A percentile compares a stretch with the other conserved stretches of the same genome.
Conservation (phyloP, 2,888 invertebrate genomes). For the Drosophila merina region DNA sequence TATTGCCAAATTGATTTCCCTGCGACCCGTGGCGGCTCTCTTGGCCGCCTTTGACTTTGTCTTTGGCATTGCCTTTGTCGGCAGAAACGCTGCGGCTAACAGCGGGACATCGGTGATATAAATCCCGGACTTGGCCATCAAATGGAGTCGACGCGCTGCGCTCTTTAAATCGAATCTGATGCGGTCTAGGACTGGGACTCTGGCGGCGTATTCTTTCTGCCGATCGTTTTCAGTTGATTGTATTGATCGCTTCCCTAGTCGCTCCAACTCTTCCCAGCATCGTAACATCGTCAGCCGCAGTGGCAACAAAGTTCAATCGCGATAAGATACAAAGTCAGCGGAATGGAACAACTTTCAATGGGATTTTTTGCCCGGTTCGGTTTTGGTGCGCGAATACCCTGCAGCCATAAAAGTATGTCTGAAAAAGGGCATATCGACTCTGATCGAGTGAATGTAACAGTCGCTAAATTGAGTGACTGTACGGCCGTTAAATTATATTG, state of each 20-base stretch:
- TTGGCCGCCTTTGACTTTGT: constrained; percentile 65
- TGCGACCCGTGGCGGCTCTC: constrained; percentile 50
- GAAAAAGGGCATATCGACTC: constrained; percentile 66
- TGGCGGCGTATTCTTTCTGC: constrained; percentile 35
- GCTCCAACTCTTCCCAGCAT: constrained; percentile 14
- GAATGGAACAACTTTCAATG: constrained; percentile 44
- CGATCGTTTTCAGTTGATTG: constrained; percentile 56
- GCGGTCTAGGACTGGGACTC: constrained; percentile 10
- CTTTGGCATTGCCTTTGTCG: constrained; percentile 60
- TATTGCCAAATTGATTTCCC: constrained; percentile 67
- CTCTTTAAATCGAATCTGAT: constrained; percentile 61
- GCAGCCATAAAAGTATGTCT: constrained; percentile 46
- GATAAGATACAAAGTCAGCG: constrained; percentile 54
- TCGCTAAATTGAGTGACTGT: constrained; percentile 39
- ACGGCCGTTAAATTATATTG: constrained; percentile 21
- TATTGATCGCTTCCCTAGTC: constrained; percentile 56
- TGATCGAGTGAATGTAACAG: constrained; percentile 53
- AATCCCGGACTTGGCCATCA: constrained; percentile 55
- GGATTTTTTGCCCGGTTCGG: constrained; percentile 6
- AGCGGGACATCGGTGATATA: constrained; percentile 65
- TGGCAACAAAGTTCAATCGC: constrained; percentile 76
- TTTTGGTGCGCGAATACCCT: constrained; percentile 58
- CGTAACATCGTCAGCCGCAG: constrained; percentile 48
- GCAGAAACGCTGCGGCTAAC: constrained; percentile 54
- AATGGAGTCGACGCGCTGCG: constrained; percentile 44